Evolutionary conservation across 1,140 invertebrate species (phyloP).

Genomic region (Neodiprion lecontei): DNA sequence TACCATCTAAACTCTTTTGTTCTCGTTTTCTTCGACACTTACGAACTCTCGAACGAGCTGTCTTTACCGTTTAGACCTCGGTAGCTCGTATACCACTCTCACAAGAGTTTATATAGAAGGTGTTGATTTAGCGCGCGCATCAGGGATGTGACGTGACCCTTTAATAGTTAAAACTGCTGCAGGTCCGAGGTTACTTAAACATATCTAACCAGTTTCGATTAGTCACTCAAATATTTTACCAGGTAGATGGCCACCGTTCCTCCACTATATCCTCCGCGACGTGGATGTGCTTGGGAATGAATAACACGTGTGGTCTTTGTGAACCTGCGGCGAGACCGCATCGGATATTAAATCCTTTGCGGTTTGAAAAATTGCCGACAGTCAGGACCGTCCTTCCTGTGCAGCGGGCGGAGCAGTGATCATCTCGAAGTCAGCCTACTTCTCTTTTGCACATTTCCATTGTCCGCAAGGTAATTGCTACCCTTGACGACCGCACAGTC

Average conservation of each 20-base stretch:
- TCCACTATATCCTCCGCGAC: not conserved
- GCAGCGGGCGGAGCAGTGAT: not conserved
- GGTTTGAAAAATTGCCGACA: constrained; percentile 7
- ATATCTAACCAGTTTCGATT: constrained; percentile 7
- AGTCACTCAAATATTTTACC: constrained; percentile 7
- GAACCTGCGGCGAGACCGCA: not conserved
- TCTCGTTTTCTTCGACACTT: not conserved
- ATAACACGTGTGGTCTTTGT: constrained; percentile 7
- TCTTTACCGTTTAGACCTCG: not conserved
- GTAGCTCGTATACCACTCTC: not conserved
- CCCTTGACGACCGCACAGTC: not conserved
- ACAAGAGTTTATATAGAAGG: not conserved
- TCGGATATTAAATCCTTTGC: constrained; percentile 7
- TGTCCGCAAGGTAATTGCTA: constrained; percentile 1
- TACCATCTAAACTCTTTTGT: constrained; percentile 5
- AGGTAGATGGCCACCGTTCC: constrained; percentile 3
- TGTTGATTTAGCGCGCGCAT: constrained; percentile 1
- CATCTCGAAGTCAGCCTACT: not conserved
- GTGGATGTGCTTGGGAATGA: constrained; percentile 2
- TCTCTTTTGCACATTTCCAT: constrained; percentile 7
- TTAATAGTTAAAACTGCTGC: not conserved
- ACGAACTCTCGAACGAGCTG: constrained; percentile 1
- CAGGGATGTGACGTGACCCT: constrained; percentile 3
- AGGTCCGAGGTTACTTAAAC: not conserved
- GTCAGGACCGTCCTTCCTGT: constrained; percentile 4